Conservation (phyloP, 30 jellyfish, hydroid and myxozoan genomes). For the Cassiopea andromeda region DNA sequence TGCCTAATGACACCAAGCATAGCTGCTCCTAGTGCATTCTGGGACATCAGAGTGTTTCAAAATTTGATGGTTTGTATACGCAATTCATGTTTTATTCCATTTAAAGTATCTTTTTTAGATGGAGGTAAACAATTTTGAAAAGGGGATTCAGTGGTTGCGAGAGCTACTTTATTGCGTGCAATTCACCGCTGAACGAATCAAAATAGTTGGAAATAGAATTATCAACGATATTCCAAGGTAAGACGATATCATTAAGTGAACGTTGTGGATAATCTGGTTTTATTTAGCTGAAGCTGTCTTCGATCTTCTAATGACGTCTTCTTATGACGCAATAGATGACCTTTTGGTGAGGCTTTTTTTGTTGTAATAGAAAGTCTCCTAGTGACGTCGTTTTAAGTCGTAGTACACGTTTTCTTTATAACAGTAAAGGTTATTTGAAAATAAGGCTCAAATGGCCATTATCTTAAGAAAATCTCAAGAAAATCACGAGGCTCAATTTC, state of each 20-base stretch:
- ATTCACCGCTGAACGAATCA: conserved; percentile 89
- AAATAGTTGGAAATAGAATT: conserved; percentile 84
- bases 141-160: conserved; percentile 90
- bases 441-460: too few relatives aligned
- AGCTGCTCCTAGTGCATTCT: too few relatives aligned
- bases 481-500: too few relatives aligned
- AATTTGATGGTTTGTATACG: too few relatives aligned
- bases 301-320: background rate
- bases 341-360: background rate
- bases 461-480: too few relatives aligned
- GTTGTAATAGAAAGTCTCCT: background rate
- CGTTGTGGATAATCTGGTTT: background rate
- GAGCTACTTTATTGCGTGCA: conserved; percentile 78
- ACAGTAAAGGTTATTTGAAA: too few relatives aligned
- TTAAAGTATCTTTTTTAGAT: conserved; percentile 41
- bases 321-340: background rate
- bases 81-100: too few relatives aligned
- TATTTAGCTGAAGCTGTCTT: background rate
- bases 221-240: conserved; percentile 93
- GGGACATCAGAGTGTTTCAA: too few relatives aligned
- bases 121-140: conserved; percentile 86
- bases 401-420: background rate
- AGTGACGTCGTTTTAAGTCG: background rate
- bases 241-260: background rate
- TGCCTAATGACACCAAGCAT: too few relatives aligned